These are phyloP conservation scores for Babylonia areolata DNA, from an alignment of 1,140 invertebrate genomes.

Conservation along the genomic window DNA sequence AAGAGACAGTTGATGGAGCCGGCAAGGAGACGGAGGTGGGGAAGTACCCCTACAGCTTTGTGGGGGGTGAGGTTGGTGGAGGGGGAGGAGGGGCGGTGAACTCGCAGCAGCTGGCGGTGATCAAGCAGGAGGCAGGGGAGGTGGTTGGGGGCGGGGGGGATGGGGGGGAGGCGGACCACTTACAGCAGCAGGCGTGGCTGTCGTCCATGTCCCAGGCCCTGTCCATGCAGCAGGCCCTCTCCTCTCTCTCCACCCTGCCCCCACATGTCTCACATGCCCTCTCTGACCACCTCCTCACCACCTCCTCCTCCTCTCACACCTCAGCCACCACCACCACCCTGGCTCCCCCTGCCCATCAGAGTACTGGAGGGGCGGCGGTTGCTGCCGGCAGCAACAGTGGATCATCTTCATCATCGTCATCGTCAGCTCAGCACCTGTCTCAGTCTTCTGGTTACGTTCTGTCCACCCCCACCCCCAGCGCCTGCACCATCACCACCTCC, in stretches of 20 bases:
- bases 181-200: not conserved
- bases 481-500: not conserved
- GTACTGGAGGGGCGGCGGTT: not conserved
- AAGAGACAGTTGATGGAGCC: not conserved
- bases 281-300: not conserved
- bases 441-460: not conserved
- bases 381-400: not conserved
- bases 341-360: not conserved
- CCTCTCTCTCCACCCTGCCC: not conserved
- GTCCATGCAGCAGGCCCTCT: not conserved
- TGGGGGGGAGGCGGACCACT: not conserved
- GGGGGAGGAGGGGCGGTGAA: not conserved
- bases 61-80: not conserved
- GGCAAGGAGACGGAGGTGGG: not conserved
- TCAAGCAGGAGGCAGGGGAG: slow-evolving; percentile 29
- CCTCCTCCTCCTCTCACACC: not conserved
- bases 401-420: not conserved
- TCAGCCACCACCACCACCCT: not conserved
- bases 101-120: not conserved
- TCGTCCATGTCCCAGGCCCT: not conserved
- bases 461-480: not conserved
- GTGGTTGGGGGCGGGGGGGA: not conserved
- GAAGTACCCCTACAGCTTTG: not conserved
- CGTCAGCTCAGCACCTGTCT: slow-evolving; percentile 6
- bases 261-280: not conserved